A percentile compares a stretch with the other conserved stretches of the same genome.
phyloP scores from a whole-genome alignment of 2,797 vertebrate species.

The Helostoma temminkii region DNA sequence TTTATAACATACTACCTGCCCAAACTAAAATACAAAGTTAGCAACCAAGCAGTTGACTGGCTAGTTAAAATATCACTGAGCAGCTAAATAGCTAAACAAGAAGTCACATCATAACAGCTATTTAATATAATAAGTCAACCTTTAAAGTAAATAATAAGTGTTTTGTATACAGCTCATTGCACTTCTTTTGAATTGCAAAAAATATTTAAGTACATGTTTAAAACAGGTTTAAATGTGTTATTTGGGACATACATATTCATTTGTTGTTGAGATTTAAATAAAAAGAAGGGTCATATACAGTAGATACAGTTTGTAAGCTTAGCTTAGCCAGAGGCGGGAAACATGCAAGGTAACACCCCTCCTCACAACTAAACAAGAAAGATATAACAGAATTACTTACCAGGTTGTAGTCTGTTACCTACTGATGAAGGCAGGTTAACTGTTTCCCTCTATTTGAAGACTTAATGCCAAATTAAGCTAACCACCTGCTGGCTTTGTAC shows the following conservation, averaged over 20 bases:
- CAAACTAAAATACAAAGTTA: neutral
- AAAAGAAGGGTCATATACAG: neutral
- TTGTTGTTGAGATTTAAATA: neutral
- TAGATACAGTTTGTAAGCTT: neutral
- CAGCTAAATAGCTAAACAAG: neutral
- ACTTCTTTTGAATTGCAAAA: neutral
- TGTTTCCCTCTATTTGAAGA: neutral
- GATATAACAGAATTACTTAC: neutral
- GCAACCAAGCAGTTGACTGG: neutral
- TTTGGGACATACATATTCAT: neutral
- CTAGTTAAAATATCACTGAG: neutral
- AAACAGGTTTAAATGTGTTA: neutral
- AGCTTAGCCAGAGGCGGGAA: neutral
- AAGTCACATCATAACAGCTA: too few relatives aligned
- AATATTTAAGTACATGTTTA: neutral
- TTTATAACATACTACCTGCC: neutral
- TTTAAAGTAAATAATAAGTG: too few relatives aligned
- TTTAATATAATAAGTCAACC: too few relatives aligned
- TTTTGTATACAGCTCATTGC: neutral
- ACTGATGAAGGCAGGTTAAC: neutral
- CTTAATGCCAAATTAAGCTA: too few relatives aligned
- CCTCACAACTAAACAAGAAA: neutral
- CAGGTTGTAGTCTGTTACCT: neutral
- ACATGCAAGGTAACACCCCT: neutral
- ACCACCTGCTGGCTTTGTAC: neutral